These are phyloP conservation scores for Bibio marci DNA, from an alignment of 2,888 invertebrate genomes.

Conservation along the genomic window DNA sequence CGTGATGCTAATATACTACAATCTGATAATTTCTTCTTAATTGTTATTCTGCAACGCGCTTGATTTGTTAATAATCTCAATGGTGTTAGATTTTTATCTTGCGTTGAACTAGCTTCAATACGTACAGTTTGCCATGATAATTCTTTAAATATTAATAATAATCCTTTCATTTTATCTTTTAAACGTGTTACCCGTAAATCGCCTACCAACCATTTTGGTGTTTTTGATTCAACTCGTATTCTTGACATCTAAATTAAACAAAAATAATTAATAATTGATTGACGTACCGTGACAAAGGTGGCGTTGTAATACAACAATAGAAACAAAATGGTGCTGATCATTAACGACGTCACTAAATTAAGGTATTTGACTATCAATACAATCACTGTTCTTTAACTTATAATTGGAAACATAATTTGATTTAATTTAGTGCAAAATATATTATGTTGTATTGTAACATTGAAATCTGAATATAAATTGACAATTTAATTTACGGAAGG, in stretches of 20 bases:
- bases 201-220: constrained; percentile 72
- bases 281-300: no score
- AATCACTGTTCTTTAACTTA: no score
- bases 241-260: constrained; percentile 80
- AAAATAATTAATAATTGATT: constrained; percentile 8
- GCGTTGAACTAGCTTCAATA: constrained; percentile 80
- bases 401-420: no score
- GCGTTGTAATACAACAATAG: background rate
- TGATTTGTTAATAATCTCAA: constrained; percentile 83
- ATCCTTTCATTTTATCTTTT: constrained; percentile 74
- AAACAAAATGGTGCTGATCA: background rate
- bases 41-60: constrained; percentile 84
- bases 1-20: constrained; percentile 86
- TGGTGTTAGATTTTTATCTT: constrained; percentile 64
- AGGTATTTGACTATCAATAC: no score
- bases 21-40: constrained; percentile 86
- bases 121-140: constrained; percentile 93
- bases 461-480: no score
- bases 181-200: constrained; percentile 84
- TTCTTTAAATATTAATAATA: constrained; percentile 91
- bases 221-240: constrained; percentile 84
- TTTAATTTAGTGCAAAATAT: no score
- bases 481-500: no score
- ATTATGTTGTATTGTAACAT: no score
- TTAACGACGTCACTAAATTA: no score